Evolutionary conservation across 2,888 invertebrate genomes (phyloP), one percentile per base, ranked within the genome.

Genomic region (Tridacna crocea): DNA sequence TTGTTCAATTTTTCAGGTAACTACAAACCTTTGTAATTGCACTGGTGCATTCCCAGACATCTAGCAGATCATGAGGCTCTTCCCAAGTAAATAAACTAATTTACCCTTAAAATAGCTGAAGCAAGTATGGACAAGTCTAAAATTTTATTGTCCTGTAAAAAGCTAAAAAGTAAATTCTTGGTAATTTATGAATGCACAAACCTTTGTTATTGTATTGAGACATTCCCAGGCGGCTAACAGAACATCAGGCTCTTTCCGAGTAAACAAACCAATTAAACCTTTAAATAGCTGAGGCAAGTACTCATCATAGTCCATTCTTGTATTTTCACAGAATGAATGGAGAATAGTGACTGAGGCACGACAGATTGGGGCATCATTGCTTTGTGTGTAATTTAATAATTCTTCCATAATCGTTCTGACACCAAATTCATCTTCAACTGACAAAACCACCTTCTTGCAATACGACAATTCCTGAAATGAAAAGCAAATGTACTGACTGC

Each of bases 151-250:
- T 36, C 36, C 36, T 36, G 3, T 36, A 8, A 36, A 4, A 8
- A 4, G 2, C 8, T 36, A 36, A 8, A 36, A 36, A 36, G 2
- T 4, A 36, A 36, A 36, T 36, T 2, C 36, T 36, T 4, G 8
- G 36, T 36, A 36, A 36, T 36, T 36, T 8, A 36, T 2, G 8
- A 8, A 36, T 6, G 10, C 2, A 55, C 55, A 19, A 55, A 55
- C 96, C 95, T 97, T 97, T 10, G 97, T 97, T 85, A 99, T 97
- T 17, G 98, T 97, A 93, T 96, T 96, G 46, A 99, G 96, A 72
- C 98, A 98, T 93, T 98, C 98, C 97, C 99, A 98, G 48, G 97
- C 97, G 95, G 97, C 96, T 89, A 97, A 96, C 72, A 98, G 95
- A 27, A 98, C 97, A 88, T 97, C 97, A 75, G 96, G 96, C 92